Percentiles rank a stretch among this genome's conserved stretches.
Conservation (phyloP, 2,888 invertebrate species). For the Coenonympha arcania region DNA sequence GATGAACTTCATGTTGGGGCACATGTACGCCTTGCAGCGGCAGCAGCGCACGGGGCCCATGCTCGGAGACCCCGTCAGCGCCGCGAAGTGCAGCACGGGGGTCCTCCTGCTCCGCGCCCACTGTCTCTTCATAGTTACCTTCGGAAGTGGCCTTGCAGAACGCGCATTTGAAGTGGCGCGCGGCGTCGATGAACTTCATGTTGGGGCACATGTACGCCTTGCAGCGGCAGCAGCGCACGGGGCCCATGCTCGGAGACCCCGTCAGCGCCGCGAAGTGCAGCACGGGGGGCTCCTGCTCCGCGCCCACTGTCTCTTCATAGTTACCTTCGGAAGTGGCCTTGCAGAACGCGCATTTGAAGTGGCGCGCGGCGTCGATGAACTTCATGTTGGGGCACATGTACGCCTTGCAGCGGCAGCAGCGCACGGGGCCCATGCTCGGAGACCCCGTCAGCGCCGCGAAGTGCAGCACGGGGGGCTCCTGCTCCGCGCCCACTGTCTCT, state of each 20-base stretch:
- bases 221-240: slow-evolving; percentile 96
- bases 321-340: slow-evolving; percentile 94
- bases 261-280: slow-evolving; percentile 90
- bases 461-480: slow-evolving; percentile 89
- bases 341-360: slow-evolving; percentile 97
- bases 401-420: slow-evolving; percentile 97
- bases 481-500: slow-evolving; percentile 79
- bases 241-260: slow-evolving; percentile 77
- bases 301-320: too few relatives aligned
- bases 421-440: slow-evolving; percentile 85
- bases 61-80: slow-evolving; percentile 66
- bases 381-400: slow-evolving; percentile 99
- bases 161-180: slow-evolving; percentile 94
- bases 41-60: slow-evolving; percentile 95
- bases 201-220: slow-evolving; percentile 99
- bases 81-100: slow-evolving; percentile 94
- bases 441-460: slow-evolving; percentile 82
- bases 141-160: slow-evolving; percentile 97
- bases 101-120: slow-evolving; percentile 85
- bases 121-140: too few relatives aligned
- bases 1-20: slow-evolving; percentile 98
- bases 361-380: slow-evolving; percentile 96
- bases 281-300: slow-evolving; percentile 88
- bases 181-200: slow-evolving; percentile 99
- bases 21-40: slow-evolving; percentile 99